These are phyloP conservation scores for Gibbula magus DNA, from an alignment of 2,888 invertebrate species.

Conservation along the genomic window DNA sequence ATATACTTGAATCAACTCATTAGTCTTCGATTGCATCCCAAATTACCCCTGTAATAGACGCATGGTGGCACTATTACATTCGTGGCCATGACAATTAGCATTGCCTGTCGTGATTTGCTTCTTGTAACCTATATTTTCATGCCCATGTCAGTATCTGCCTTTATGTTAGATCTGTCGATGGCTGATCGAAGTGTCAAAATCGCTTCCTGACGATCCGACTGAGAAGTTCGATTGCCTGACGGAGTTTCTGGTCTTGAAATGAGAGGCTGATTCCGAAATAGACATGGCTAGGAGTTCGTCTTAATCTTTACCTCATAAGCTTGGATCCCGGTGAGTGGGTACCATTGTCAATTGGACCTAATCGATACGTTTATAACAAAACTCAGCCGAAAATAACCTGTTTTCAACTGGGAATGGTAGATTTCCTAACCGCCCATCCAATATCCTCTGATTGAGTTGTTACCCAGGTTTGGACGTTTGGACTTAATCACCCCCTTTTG, in stretches of 20 bases:
- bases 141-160: too few relatives aligned
- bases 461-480: neutral
- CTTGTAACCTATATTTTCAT: too few relatives aligned
- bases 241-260: neutral
- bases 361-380: slow-evolving; percentile 11
- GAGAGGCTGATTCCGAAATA: neutral
- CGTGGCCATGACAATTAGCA: too few relatives aligned
- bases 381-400: neutral
- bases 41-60: too few relatives aligned
- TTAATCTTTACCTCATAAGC: slow-evolving; percentile 15
- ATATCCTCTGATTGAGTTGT: neutral
- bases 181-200: neutral
- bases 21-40: too few relatives aligned
- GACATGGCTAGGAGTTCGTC: neutral
- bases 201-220: neutral
- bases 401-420: slow-evolving; percentile 11
- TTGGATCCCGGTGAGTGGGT: neutral
- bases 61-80: too few relatives aligned
- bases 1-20: too few relatives aligned
- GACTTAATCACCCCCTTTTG: slow-evolving; percentile 11
- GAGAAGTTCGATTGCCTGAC: neutral
- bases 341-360: neutral
- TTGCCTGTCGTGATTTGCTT: too few relatives aligned
- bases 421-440: slow-evolving; percentile 8
- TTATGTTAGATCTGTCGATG: neutral